A percentile compares a stretch with the other conserved stretches of the same genome.
Evolutionary conservation across 2,888 invertebrate species (phyloP).

Genomic region (Noctua fimbriata): DNA sequence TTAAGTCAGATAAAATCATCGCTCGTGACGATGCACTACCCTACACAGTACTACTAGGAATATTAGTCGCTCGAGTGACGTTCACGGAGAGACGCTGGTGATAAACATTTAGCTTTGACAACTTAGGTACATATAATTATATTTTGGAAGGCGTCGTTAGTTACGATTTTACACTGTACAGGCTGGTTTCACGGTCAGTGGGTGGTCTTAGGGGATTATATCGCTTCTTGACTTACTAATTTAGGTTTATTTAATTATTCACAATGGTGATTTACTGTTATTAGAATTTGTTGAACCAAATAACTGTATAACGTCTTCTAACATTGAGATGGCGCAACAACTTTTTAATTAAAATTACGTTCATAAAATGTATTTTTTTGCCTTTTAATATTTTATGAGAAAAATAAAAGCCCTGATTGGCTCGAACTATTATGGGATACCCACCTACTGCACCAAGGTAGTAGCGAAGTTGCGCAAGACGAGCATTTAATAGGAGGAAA

Average conservation of each 20-base stretch:
- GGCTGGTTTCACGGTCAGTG: no score
- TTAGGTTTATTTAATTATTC: not conserved
- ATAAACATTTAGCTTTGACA: not conserved
- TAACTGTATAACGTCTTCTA: not conserved
- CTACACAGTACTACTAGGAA: not conserved
- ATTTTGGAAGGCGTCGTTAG: not conserved
- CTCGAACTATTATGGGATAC: not conserved
- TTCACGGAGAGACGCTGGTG: not conserved
- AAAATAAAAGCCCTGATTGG: not conserved
- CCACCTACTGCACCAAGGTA: not conserved
- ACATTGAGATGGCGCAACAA: not conserved
- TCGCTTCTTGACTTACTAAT: not conserved
- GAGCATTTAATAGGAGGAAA: not conserved
- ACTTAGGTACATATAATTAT: not conserved
- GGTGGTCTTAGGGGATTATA: no score
- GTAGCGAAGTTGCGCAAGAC: not conserved
- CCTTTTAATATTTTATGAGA: not conserved
- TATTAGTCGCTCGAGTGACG: not conserved
- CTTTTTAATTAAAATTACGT: not conserved
- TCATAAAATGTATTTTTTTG: not conserved
- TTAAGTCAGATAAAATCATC: not conserved
- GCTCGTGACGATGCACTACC: not conserved
- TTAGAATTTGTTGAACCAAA: not conserved
- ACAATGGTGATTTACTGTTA: not conserved
- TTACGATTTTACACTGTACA: not conserved